Evolutionary conservation across 92 coral and sea anemone genomes (phyloP), one percentile per base, ranked within the genome.

Genomic region (Pocillopora grandis): DNA sequence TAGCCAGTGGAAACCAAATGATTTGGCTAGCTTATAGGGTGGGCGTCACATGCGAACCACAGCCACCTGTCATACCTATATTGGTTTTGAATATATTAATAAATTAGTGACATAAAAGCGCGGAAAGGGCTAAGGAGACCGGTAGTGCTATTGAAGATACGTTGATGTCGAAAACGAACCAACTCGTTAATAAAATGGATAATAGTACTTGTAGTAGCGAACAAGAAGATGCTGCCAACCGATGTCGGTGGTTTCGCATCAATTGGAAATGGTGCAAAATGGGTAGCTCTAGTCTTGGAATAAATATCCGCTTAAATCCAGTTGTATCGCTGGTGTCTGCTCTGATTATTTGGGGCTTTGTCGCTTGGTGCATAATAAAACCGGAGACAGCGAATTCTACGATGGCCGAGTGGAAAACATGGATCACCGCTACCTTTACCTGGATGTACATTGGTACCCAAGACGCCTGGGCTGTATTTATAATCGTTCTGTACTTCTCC

Each of bases 401-500:
- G 56, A 85, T 95, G 85, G 75, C 80, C 23, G 80, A 55, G 67
- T 87, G 92, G 93, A 89, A 88, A 76, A 49, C 18, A 33, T 93
- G 98, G 98, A 90, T 95, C 14, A 89, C 98, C 18, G 76, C 76
- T 2, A 86, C 92, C 18, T 95, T 91, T 87, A 92, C 98, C 14
- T 95, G 98, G 98, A 82, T 95, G 76, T 94, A 92, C 93, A 90
- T 94, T 63, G 98, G 98, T 1, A 89, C 93, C 31, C 94, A 88
- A 84, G 92, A 95, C 60, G 90, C 90, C 77, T 95, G 98, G 98
- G 97, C 95, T 33, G 93, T 95, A 76, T 95, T 95, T 82, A 84
- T 95, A 69, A 72, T 95, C 80, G 87, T 78, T 62, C 89, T 95
- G 86, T 94, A 93, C 86, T 93, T 95, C 76, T 93, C 98, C 82